Evolutionary conservation across 2,888 invertebrate genomes (phyloP).

Genomic region (Alviniconcha strummeri): DNA sequence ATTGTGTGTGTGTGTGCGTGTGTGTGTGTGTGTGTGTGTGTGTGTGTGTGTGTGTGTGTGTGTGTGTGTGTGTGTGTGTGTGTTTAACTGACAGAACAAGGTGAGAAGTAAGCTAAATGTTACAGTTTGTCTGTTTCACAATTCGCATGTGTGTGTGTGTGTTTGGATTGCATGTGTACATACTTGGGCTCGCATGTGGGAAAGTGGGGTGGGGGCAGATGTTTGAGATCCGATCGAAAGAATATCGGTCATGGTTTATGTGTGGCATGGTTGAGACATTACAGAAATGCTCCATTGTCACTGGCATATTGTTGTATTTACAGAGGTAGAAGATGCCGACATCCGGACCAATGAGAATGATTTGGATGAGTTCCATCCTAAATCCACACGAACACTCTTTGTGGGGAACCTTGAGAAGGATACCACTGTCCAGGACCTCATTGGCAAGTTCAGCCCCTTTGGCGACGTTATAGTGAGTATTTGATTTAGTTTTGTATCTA

Average conservation of each 20-base stretch:
- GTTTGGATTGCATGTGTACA: neutral
- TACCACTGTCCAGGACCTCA: conserved; percentile 90
- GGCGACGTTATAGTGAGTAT: conserved; percentile 91
- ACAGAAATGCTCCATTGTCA: too few relatives aligned
- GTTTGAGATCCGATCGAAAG: too few relatives aligned
- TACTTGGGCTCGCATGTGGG: too few relatives aligned
- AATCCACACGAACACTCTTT: conserved; percentile 95
- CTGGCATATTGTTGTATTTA: neutral
- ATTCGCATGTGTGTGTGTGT: neutral
- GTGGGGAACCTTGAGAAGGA: conserved; percentile 97
- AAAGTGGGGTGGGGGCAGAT: too few relatives aligned
- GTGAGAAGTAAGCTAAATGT: neutral
- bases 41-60: neutral
- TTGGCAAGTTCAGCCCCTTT: conserved; percentile 94
- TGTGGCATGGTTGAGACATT: too few relatives aligned
- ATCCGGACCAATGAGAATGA: conserved; percentile 83
- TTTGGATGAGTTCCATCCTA: conserved; percentile 95
- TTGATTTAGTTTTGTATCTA: neutral
- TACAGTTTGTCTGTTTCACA: neutral
- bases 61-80: neutral
- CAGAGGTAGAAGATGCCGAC: conserved; percentile 69
- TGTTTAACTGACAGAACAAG: neutral
- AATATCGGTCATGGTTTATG: too few relatives aligned
- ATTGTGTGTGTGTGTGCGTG: neutral
- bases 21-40: neutral